Evolutionary conservation across 2,797 vertebrate species (phyloP).

Genomic region (Pterois miles): DNA sequence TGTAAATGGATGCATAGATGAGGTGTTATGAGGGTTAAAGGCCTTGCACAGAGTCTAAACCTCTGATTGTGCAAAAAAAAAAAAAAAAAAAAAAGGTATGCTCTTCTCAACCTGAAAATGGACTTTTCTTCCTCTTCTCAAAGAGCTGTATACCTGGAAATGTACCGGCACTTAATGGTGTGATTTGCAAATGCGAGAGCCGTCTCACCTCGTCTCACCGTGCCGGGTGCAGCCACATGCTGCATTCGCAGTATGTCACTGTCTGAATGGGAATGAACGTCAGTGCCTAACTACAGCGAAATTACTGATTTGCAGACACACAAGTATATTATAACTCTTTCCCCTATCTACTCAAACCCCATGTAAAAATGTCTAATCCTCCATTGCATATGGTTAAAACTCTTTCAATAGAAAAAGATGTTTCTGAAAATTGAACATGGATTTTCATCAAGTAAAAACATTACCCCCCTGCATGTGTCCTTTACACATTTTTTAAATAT

Average conservation of each 20-base stretch:
- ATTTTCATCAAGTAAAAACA: constrained; percentile 81
- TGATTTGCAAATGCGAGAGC: constrained; percentile 44
- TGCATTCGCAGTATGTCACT: constrained; percentile 42
- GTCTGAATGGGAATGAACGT: constrained; percentile 62
- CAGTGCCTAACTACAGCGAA: constrained; percentile 63
- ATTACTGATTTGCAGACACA: constrained; percentile 72
- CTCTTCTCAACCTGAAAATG: constrained; percentile 61
- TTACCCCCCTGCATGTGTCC: constrained; percentile 64
- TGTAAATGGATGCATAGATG: constrained; percentile 69
- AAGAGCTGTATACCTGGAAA: constrained; percentile 55
- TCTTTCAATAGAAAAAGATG: constrained; percentile 79
- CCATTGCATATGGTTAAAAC: constrained; percentile 70
- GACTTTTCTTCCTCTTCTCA: constrained; percentile 42
- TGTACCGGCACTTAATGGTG: constrained; percentile 31
- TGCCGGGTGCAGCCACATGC: constrained; percentile 36
- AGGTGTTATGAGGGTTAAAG: constrained; percentile 68
- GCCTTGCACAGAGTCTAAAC: constrained; percentile 67
- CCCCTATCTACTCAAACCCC: constrained; percentile 67
- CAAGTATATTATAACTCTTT: constrained; percentile 56
- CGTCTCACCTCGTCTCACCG: constrained; percentile 40
- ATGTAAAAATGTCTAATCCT: constrained; percentile 72
- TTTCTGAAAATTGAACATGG: constrained; percentile 78
- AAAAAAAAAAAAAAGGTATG: constrained; percentile 29
- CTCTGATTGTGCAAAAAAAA: constrained; percentile 68
- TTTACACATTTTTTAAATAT: constrained; percentile 66